Base-by-base conservation (phyloP, 1,140 invertebrate genomes). In the Sinella curviseta region DNA sequence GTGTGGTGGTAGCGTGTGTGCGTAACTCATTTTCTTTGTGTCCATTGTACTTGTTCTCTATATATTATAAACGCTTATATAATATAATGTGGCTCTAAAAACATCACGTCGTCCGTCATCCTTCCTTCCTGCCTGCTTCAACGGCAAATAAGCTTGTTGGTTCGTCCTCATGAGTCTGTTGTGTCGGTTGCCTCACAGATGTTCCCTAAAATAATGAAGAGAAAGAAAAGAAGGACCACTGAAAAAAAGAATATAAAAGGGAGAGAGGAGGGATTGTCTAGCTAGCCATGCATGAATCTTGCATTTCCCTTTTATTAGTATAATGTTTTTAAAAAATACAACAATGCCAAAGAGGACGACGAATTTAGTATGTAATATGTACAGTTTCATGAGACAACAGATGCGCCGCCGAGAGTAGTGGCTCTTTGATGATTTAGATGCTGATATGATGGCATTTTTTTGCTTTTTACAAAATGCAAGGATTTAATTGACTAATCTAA, bases 401-500 rank as follows among this genome's bases (percentile, higher is more conserved):
- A 70, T 70, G 65, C 31, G 65, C 31, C 28, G 65, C 26, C 28
- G 12, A 65, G 24, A 65, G 57, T 8, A 65, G n/a, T n/a, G n/a
- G n/a, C n/a, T n/a, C 57, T 60, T 60, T n/a, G 24, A 65, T n/a
- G 57, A 65, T 70, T 24, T 8, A 31, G 31, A 33, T 30, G 26
- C 26, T 33, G 65, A 70, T 70, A 70, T 70, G 65, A 70, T 31
- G 31, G 1, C 14, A 14, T 70, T 70, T 12, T 33, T 70, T 70
- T 8, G 65, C 14, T 26, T 3, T 12, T 26, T 8, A 26, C 3
- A 33, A 70, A 70, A 70, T 33, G 65, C 65, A 70, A 70, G 28
- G 65, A 70, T 70, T 70, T 70, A 70, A 70, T 75, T 75, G 74
- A 75, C 74, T 36, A 75, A 54, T 75, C 74, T 48, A 75, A 48